Evolutionary conservation across 1,140 invertebrate genomes (phyloP).

Genomic region (Penaeus vannamei): DNA sequence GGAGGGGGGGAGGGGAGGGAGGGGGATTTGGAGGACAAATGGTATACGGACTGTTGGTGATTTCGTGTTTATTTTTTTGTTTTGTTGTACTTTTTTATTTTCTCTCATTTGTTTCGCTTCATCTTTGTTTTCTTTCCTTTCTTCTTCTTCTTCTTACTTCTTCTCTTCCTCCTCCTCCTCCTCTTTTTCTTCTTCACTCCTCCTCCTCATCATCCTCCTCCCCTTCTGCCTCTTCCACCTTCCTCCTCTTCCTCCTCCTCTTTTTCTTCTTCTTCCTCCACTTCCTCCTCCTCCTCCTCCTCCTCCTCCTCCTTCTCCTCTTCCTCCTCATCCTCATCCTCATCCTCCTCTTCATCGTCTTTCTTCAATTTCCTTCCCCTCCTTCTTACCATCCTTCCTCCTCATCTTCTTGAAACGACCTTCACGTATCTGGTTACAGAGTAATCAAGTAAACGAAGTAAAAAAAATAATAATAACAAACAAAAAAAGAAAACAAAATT

Average conservation of each 20-base stretch:
- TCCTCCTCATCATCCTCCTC: neutral
- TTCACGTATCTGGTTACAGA: no score
- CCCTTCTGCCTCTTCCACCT: neutral
- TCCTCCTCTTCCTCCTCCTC: neutral
- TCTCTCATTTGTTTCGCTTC: neutral
- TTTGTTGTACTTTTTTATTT: neutral
- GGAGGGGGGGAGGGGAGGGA: constrained; percentile 7
- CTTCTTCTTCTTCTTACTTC: neutral
- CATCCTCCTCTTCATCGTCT: no score
- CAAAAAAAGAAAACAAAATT: no score
- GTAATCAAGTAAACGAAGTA: no score
- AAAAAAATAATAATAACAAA: no score
- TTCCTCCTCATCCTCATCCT: no score
- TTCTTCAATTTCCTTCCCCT: no score
- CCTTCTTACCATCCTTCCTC: no score
- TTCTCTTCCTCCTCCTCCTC: neutral
- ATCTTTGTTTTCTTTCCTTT: neutral
- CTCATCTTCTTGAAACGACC: no score
- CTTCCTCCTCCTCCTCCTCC: no score
- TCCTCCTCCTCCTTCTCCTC: no score
- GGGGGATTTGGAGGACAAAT: neutral
- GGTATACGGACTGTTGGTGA: neutral
- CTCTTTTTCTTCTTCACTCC: neutral
- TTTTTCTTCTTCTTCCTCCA: no score
- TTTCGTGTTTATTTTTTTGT: neutral